Evolutionary conservation across 1,140 invertebrate species (phyloP).

Genomic region (Euglossa dilemma): DNA sequence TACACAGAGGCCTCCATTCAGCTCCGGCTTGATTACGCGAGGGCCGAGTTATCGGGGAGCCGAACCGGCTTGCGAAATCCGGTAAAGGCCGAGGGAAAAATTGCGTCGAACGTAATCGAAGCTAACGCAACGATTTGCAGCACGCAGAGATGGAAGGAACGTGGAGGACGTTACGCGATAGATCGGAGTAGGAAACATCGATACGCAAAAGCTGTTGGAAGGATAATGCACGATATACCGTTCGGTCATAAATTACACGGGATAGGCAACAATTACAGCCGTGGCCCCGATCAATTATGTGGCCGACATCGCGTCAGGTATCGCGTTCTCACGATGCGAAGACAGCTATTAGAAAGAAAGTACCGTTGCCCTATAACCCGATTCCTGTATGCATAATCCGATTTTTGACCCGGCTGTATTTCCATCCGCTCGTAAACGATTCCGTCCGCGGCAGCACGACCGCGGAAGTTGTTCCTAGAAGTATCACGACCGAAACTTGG

Average conservation of each 20-base stretch:
- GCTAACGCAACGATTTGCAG: neutral
- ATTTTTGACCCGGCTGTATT: neutral
- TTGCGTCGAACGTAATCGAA: neutral
- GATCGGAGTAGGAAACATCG: neutral
- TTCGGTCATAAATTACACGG: neutral
- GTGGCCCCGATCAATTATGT: constrained; percentile 37
- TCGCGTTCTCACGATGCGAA: neutral
- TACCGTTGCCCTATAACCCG: neutral
- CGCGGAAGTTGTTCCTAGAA: constrained; percentile 10
- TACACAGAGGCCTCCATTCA: constrained; percentile 63
- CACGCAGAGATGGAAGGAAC: neutral
- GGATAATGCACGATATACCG: neutral
- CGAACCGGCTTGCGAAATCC: constrained; percentile 55
- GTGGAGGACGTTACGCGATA: neutral
- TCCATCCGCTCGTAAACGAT: neutral
- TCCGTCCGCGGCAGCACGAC: neutral
- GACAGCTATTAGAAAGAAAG: neutral
- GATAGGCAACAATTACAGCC: neutral
- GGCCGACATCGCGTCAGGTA: neutral
- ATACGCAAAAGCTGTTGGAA: neutral
- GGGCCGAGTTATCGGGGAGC: constrained; percentile 54
- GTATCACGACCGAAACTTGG: neutral
- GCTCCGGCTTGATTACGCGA: constrained; percentile 51
- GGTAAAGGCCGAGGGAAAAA: neutral
- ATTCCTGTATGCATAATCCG: neutral